Evolutionary conservation across 2,797 vertebrate species (phyloP).

Genomic region (Paguma larvata): DNA sequence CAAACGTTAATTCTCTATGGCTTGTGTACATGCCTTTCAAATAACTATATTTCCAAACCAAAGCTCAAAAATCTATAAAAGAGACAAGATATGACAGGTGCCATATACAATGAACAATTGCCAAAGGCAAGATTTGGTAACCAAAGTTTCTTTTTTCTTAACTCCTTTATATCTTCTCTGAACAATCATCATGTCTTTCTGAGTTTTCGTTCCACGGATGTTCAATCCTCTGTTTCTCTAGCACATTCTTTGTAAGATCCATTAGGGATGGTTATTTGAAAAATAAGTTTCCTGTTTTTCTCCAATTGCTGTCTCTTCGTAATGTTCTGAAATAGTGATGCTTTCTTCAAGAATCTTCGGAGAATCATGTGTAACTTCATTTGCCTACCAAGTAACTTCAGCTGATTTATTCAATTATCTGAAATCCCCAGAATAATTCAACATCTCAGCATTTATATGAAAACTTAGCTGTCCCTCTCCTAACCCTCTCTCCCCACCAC

Average conservation of each 20-base stretch:
- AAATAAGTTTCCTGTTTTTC: conserved; percentile 1
- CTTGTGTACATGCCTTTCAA: conserved; percentile 30
- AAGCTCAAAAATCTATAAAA: conserved; percentile 31
- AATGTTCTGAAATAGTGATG: conserved; percentile 64
- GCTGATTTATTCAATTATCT: background rate
- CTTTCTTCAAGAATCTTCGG: conserved; percentile 36
- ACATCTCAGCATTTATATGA: background rate
- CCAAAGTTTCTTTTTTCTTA: conserved; percentile 44
- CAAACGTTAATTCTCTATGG: background rate
- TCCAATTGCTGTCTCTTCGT: conserved; percentile 68
- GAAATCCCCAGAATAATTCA: background rate
- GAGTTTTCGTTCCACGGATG: conserved; percentile 70
- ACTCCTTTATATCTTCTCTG: conserved; percentile 38
- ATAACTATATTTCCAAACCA: conserved; percentile 56
- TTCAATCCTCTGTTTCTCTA: conserved; percentile 42
- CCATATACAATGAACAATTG: background rate
- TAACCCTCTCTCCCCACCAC: background rate
- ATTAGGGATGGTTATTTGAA: conserved; percentile 77
- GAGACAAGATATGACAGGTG: background rate
- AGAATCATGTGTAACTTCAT: background rate
- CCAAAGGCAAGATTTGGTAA: background rate
- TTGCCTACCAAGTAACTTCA: background rate
- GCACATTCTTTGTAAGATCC: conserved; percentile 57
- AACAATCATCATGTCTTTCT: conserved; percentile 52
- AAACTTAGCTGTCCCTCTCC: background rate